phyloP scores from a whole-genome alignment of 1,140 invertebrate species.

The Bombus sibiricus region DNA sequence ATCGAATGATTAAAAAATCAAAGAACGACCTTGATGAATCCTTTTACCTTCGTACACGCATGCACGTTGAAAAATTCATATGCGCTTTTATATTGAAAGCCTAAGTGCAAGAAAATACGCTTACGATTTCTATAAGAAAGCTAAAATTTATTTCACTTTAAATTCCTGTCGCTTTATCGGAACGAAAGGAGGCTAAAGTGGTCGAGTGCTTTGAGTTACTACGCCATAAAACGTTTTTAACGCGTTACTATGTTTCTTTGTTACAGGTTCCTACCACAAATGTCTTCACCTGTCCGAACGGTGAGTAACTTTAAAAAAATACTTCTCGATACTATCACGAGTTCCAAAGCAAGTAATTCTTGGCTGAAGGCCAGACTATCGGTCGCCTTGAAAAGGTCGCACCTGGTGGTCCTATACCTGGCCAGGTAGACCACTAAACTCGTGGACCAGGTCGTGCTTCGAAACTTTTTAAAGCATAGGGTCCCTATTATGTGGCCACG shows the following conservation, averaged over 20 bases:
- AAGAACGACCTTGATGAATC: too few relatives aligned
- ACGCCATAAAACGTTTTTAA: constrained; percentile 10
- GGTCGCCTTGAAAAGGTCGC: constrained; percentile 34
- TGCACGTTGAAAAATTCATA: too few relatives aligned
- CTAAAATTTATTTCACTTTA: background rate
- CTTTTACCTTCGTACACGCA: too few relatives aligned
- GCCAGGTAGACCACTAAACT: constrained; percentile 14
- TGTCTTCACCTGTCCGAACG: constrained; percentile 87
- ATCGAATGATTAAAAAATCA: too few relatives aligned
- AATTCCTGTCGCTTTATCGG: background rate
- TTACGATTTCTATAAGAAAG: background rate
- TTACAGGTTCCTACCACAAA: constrained; percentile 84
- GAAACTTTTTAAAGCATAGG: background rate
- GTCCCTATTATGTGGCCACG: background rate
- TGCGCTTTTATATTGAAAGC: too few relatives aligned
- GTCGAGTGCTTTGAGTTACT: background rate
- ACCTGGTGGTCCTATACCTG: constrained; percentile 12
- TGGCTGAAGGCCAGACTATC: background rate
- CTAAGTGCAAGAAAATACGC: background rate
- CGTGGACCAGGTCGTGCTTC: constrained; percentile 12
- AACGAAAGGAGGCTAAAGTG: background rate
- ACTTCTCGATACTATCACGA: background rate
- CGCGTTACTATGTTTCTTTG: constrained; percentile 33
- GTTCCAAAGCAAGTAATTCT: background rate
- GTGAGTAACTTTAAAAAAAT: constrained; percentile 80